phyloP scores from a whole-genome alignment of 2,888 invertebrate genomes.

The Thumatha senex region DNA sequence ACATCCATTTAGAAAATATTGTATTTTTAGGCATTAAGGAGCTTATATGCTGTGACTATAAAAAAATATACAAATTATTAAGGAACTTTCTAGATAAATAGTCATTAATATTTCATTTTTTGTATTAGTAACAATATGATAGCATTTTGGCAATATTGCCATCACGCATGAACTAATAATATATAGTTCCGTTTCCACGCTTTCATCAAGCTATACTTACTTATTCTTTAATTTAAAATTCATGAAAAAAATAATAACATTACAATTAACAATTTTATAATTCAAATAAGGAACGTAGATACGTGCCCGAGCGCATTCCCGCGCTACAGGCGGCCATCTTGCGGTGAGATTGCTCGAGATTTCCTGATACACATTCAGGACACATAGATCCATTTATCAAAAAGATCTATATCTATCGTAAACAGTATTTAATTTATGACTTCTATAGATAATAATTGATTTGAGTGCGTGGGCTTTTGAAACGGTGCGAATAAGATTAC shows the following conservation, averaged over 20 bases:
- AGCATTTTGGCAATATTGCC: no score
- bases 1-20: no score
- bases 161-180: no score
- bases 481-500: constrained; percentile 66
- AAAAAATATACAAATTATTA: no score
- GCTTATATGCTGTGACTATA: no score
- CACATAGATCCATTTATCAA: constrained; percentile 76
- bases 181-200: no score
- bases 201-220: background rate
- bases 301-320: constrained; percentile 51
- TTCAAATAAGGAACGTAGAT: constrained; percentile 36
- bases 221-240: background rate
- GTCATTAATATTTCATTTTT: no score
- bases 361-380: constrained; percentile 64
- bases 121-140: no score
- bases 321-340: constrained; percentile 76
- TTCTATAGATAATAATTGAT: constrained; percentile 66
- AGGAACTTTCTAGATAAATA: no score
- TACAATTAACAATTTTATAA: constrained; percentile 26
- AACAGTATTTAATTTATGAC: constrained; percentile 79
- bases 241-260: constrained; percentile 18
- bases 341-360: constrained; percentile 55
- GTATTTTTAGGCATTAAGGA: no score
- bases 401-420: constrained; percentile 75
- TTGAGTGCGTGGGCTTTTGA: constrained; percentile 72